phyloP scores from a whole-genome alignment of 2,113 vertebrate genomes.

The Mobula birostris region DNA sequence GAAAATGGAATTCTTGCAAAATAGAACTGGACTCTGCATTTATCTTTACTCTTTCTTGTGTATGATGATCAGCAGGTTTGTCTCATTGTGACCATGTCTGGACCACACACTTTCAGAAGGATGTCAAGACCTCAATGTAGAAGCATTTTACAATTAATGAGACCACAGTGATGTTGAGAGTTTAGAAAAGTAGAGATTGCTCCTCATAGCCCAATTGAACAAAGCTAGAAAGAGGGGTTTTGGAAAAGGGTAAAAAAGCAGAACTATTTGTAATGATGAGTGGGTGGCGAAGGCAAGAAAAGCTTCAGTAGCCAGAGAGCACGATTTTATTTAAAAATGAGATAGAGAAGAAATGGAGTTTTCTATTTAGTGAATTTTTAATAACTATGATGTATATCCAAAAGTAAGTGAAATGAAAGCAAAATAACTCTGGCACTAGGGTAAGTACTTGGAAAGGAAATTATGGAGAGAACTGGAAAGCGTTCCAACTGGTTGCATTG shows the following conservation, averaged over 20 bases:
- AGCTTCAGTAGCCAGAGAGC: no score
- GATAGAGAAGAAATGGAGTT: no score
- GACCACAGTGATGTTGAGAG: neutral
- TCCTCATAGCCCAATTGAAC: no score
- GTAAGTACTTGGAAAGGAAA: neutral
- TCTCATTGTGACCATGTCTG: neutral
- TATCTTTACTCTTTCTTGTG: conserved; percentile 46
- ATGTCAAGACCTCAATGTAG: neutral
- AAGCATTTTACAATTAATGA: neutral
- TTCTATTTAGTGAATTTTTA: neutral
- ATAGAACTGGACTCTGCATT: conserved; percentile 43
- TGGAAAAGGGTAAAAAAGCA: neutral
- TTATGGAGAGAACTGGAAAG: neutral
- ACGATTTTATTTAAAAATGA: no score
- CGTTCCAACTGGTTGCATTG: no score
- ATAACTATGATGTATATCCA: neutral
- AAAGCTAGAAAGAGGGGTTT: neutral
- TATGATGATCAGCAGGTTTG: conserved; percentile 48
- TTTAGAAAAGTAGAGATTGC: neutral
- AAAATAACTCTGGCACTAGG: neutral
- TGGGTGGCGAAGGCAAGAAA: no score
- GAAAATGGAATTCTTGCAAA: conserved; percentile 73
- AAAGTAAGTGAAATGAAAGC: neutral
- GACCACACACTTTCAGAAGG: neutral
- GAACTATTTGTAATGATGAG: no score